A percentile compares a stretch with the other conserved stretches of the same genome.
These are phyloP conservation scores for Allophyes oxyacanthae DNA, from an alignment of 2,888 invertebrate genomes.

Conservation along the genomic window DNA sequence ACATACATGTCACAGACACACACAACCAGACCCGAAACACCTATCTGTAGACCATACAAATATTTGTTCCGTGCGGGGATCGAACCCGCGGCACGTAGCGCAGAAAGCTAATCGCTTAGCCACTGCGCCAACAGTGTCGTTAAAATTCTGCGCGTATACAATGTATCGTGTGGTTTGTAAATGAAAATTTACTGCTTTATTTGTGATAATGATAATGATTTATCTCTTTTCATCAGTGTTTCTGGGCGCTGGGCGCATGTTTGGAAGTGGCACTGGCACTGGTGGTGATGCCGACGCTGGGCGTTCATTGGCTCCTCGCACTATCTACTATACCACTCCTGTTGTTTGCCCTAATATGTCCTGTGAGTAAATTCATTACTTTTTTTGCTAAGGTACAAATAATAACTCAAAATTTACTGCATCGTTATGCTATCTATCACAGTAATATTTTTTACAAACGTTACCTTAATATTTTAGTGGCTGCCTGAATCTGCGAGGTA, in stretches of 20 bases:
- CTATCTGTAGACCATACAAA: no score
- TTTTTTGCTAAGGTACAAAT: background rate
- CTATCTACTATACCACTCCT: constrained; percentile 96
- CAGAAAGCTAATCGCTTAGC: no score
- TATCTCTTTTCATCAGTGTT: constrained; percentile 93
- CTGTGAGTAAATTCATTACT: constrained; percentile 87
- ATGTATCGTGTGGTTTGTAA: no score
- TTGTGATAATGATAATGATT: background rate
- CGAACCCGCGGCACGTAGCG: no score
- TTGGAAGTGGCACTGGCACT: constrained; percentile 97
- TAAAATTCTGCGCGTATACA: no score
- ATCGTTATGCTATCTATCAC: no score
- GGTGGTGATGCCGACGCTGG: constrained; percentile 96
- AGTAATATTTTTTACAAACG: no score
- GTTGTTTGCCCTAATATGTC: constrained; percentile 94
- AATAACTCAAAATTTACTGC: no score
- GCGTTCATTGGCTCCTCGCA: constrained; percentile 97
- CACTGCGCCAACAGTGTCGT: no score
- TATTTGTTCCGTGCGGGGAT: no score
- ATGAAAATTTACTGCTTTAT: background rate
- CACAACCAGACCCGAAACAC: no score
- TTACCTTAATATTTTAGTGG: constrained; percentile 91
- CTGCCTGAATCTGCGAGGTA: constrained; percentile 97
- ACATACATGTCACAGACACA: no score
- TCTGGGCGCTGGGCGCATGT: constrained; percentile 98